These are phyloP conservation scores for Plestiodon gilberti DNA, from an alignment of 2,113 vertebrate species.

Conservation along the genomic window DNA sequence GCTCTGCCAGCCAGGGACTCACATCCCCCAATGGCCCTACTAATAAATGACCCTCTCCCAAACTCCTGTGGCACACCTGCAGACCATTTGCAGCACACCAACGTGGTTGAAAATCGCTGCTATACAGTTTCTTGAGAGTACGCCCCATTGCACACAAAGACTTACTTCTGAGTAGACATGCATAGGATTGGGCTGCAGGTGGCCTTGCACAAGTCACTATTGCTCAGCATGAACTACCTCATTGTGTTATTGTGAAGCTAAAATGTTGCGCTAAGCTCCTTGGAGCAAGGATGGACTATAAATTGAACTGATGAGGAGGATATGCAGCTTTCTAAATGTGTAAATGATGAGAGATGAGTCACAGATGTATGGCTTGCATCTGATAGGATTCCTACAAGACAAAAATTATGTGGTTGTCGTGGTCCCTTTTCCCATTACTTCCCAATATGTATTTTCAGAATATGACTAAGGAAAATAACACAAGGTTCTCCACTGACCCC, in stretches of 20 bases:
- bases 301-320: neutral
- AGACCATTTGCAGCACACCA: too few relatives aligned
- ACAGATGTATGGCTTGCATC: too few relatives aligned
- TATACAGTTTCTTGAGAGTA: too few relatives aligned
- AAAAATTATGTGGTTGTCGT: neutral
- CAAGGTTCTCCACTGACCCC: neutral
- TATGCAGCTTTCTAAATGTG: neutral
- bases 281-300: neutral
- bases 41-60: too few relatives aligned
- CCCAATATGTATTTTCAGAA: neutral
- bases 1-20: too few relatives aligned
- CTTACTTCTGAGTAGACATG: too few relatives aligned
- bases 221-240: neutral
- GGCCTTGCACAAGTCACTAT: neutral
- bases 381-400: neutral
- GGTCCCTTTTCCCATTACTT: neutral
- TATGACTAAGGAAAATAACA: neutral
- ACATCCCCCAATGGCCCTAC: too few relatives aligned
- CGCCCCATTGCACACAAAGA: too few relatives aligned
- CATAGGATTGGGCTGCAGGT: too few relatives aligned
- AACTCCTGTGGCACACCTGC: too few relatives aligned
- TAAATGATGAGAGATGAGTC: neutral
- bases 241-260: neutral
- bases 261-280: neutral
- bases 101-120: too few relatives aligned